These are phyloP conservation scores for Pluvialis apricaria DNA, from an alignment of 2,113 vertebrate species.

Conservation along the genomic window DNA sequence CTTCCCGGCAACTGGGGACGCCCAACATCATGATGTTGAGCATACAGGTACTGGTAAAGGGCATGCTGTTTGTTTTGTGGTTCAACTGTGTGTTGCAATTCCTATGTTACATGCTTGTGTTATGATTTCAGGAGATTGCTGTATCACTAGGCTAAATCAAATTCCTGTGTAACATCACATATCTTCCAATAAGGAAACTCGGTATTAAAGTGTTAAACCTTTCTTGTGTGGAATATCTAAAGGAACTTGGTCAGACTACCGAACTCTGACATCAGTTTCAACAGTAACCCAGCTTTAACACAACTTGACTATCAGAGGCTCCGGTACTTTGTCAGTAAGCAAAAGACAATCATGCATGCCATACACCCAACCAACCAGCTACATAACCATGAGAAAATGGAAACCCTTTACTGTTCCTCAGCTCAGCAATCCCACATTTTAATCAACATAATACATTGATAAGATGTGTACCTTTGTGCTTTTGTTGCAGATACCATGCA, in stretches of 20 bases:
- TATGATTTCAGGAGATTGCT: background rate
- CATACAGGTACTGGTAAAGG: background rate
- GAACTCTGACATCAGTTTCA: background rate
- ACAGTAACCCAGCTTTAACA: background rate
- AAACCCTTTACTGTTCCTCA: background rate
- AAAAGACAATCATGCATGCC: background rate
- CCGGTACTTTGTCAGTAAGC: background rate
- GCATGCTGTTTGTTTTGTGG: background rate
- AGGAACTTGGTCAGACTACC: background rate
- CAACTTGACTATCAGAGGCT: background rate
- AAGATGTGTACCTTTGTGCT: rapidly evolving
- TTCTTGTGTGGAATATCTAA: background rate
- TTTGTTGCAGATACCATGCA: background rate
- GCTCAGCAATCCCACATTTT: background rate
- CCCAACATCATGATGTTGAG: background rate
- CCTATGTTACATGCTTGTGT: background rate
- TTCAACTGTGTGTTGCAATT: background rate
- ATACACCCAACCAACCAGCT: background rate
- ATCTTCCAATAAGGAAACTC: background rate
- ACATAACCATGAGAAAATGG: background rate
- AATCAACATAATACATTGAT: background rate
- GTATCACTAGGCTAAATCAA: background rate
- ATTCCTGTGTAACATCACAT: background rate
- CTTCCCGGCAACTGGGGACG: background rate
- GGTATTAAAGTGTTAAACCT: background rate